Conservation (phyloP, 2,888 invertebrate species). For the Zaprionus bogoriensis region DNA sequence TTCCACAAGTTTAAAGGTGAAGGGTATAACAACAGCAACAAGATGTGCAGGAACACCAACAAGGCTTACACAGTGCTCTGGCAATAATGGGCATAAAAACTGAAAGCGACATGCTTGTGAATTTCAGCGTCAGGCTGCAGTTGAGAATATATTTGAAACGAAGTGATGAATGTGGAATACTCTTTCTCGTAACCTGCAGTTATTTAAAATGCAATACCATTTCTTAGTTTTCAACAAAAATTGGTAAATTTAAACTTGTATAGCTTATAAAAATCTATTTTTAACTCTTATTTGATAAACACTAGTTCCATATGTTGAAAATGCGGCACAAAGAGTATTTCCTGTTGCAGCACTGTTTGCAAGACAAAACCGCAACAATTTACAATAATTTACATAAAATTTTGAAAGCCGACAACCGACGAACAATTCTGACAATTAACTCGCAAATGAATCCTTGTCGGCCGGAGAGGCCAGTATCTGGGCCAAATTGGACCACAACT, state of each 20-base stretch:
- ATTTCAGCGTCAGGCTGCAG: conserved; percentile 13
- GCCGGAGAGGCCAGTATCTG: conserved; percentile 13
- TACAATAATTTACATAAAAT: conserved; percentile 62
- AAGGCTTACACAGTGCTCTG: conserved; percentile 11
- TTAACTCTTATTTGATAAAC: too few relatives aligned
- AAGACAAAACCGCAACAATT: conserved; percentile 53
- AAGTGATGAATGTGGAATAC: background rate
- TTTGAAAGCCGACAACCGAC: conserved; percentile 45
- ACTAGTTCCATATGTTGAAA: background rate
- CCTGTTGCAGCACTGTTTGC: conserved; percentile 2
- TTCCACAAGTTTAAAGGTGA: too few relatives aligned
- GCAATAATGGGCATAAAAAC: conserved; percentile 38
- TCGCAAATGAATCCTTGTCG: conserved; percentile 34
- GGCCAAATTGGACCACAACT: conserved; percentile 7
- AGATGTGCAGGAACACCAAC: conserved; percentile 6
- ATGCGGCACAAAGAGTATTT: conserved; percentile 11
- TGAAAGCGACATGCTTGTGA: conserved; percentile 24
- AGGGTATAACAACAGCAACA: conserved; percentile 5
- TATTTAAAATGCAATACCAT: background rate
- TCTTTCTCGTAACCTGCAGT: background rate
- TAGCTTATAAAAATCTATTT: too few relatives aligned
- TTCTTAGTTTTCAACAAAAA: too few relatives aligned
- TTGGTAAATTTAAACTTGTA: too few relatives aligned
- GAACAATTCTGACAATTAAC: conserved; percentile 55
- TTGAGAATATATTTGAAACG: background rate